These are phyloP conservation scores for Acyrthosiphon pisum DNA, from an alignment of 1,140 invertebrate genomes.

Conservation along the genomic window DNA sequence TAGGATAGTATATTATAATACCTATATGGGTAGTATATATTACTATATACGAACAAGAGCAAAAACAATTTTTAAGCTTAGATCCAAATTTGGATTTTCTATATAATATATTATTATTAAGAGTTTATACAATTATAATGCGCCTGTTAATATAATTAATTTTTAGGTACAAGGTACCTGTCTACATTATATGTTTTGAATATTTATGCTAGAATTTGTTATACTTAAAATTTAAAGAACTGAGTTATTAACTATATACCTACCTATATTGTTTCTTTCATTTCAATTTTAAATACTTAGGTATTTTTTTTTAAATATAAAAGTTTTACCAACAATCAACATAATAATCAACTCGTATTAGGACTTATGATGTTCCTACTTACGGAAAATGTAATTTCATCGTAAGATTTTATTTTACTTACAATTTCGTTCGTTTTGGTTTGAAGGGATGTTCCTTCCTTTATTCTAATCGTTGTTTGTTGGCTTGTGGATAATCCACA, in stretches of 20 bases:
- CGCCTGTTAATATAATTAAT: neutral
- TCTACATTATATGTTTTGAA: no score
- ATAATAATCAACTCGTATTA: no score
- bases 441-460: no score
- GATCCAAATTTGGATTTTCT: neutral
- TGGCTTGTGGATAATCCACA: neutral
- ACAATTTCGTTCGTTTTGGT: neutral
- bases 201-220: neutral
- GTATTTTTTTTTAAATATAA: no score
- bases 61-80: neutral
- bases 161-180: neutral
- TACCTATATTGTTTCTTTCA: neutral
- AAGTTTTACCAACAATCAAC: no score
- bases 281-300: neutral
- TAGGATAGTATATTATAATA: neutral
- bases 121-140: neutral
- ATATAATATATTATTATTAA: neutral
- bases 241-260: no score
- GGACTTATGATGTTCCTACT: no score
- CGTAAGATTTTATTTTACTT: neutral
- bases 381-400: no score
- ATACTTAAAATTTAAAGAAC: neutral
- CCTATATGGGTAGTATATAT: no score
- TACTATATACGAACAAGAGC: neutral
- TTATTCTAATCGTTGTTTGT: no score